A percentile compares a stretch with the other conserved stretches of the same genome.
Evolutionary conservation across 2,113 vertebrate genomes (phyloP).

Genomic region (Malaclemys terrapin): DNA sequence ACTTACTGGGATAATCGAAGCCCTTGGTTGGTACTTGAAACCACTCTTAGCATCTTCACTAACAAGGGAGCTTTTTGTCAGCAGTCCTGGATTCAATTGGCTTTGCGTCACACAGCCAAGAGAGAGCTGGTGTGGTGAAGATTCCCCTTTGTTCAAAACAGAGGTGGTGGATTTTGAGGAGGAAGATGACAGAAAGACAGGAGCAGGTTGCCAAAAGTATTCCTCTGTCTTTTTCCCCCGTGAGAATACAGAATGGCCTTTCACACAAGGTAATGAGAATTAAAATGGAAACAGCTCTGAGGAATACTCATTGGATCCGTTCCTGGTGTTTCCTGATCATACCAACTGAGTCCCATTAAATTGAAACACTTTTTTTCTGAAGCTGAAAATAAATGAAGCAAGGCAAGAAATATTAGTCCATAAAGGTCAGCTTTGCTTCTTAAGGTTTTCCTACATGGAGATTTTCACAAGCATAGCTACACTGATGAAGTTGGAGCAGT

Average conservation of each 20-base stretch:
- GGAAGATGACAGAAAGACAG: not conserved
- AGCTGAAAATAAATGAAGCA: not conserved
- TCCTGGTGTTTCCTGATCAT: constrained; percentile 1
- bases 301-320: not conserved
- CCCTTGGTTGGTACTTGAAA: constrained; percentile 43
- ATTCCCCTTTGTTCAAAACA: not conserved
- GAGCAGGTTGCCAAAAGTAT: not conserved
- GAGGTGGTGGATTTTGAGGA: not conserved
- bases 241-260: not conserved
- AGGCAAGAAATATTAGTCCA: not conserved
- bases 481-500: not conserved
- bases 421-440: not conserved
- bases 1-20: constrained; percentile 24
- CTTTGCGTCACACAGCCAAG: not conserved
- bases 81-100: not conserved
- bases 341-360: not conserved
- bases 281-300: not conserved
- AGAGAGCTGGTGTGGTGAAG: not conserved
- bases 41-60: constrained; percentile 17
- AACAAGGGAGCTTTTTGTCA: constrained; percentile 14
- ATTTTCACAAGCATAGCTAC: not conserved
- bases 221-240: not conserved
- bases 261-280: constrained; percentile 1
- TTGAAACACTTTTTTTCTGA: not conserved
- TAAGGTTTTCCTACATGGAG: not conserved